phyloP scores from a whole-genome alignment of 1,140 invertebrate species.

The Drosophila nigrodunni region DNA sequence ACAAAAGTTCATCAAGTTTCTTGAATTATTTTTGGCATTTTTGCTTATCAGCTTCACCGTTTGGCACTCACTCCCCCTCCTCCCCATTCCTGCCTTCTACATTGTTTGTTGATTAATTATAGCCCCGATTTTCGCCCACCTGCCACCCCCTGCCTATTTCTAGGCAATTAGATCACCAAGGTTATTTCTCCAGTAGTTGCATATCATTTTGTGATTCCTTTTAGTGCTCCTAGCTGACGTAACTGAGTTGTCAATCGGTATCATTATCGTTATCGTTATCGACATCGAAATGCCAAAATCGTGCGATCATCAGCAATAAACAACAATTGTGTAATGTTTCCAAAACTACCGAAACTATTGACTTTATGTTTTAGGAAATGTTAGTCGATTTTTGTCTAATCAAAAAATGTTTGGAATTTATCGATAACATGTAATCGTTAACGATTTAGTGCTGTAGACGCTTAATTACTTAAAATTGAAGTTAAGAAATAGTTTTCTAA shows the following conservation, averaged over 20 bases:
- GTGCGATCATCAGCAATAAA: slow-evolving; percentile 32
- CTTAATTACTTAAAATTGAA: no score
- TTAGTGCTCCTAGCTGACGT: slow-evolving; percentile 25
- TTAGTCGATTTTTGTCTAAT: neutral
- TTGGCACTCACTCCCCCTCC: no score
- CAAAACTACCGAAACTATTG: slow-evolving; percentile 1
- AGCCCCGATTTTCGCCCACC: neutral
- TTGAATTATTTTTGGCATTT: slow-evolving; percentile 2
- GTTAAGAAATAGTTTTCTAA: no score
- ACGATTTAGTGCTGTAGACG: no score
- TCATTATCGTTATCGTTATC: slow-evolving; percentile 28
- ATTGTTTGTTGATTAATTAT: slow-evolving; percentile 37
- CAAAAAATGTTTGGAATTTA: no score
- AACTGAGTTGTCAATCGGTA: slow-evolving; percentile 8
- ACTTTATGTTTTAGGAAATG: neutral
- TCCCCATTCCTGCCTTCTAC: no score
- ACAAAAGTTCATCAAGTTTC: slow-evolving; percentile 3
- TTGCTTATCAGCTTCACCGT: slow-evolving; percentile 19
- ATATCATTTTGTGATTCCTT: slow-evolving; percentile 27
- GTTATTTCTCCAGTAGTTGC: slow-evolving; percentile 20
- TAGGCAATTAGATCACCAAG: slow-evolving; percentile 39
- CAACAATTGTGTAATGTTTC: slow-evolving; percentile 17
- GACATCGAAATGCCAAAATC: slow-evolving; percentile 17
- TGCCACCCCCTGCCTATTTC: neutral
- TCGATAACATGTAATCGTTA: no score